Base-by-base conservation (phyloP, 2,888 invertebrate species). In the Cinara cedri region DNA sequence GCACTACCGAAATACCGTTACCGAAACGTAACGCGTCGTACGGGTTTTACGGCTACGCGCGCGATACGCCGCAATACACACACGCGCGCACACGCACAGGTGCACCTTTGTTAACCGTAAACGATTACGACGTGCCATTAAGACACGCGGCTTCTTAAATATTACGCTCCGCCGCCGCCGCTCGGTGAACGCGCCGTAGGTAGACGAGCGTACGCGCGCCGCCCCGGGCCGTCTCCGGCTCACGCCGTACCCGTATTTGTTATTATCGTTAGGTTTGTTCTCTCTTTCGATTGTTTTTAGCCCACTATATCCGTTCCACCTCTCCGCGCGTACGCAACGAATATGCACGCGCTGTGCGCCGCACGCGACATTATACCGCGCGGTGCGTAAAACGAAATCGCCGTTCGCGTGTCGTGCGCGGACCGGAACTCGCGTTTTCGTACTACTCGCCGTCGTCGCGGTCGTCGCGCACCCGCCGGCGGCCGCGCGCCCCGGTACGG, bases 71-170 rank as follows among this genome's bases (percentile, higher is more conserved):
- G n/a, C n/a, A n/a, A 46, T n/a, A n/a, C n/a, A n/a, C n/a, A n/a
- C n/a, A n/a, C n/a, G n/a, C n/a, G n/a, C n/a, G n/a, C n/a, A n/a
- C n/a, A n/a, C n/a, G n/a, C n/a, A n/a, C n/a, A n/a, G n/a, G n/a
- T 60, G 9, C n/a, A 51, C 63, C 63, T 75, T 75, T 75, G 74
- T 75, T 65, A 51, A 21, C 62, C 51, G 51, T 74, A 75, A 75
- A 75, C 54, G 74, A 75, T 75, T 75, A 75, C 65, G 65, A 65
- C 63, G 24, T 54, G 74, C 63, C 74, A 75, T 75, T 75, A 75
- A 42, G 54, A 75, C 4, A n/a, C 34, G 72, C 44, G 72, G 62
- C 72, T 74, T 74, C 72, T 74, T 72, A n/a, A n/a, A n/a, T n/a
- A n/a, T n/a, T n/a, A n/a, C n/a, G n/a, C n/a, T n/a, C n/a, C n/a